phyloP scores from a whole-genome alignment of 2,797 vertebrate species.

The Lemur catta region DNA sequence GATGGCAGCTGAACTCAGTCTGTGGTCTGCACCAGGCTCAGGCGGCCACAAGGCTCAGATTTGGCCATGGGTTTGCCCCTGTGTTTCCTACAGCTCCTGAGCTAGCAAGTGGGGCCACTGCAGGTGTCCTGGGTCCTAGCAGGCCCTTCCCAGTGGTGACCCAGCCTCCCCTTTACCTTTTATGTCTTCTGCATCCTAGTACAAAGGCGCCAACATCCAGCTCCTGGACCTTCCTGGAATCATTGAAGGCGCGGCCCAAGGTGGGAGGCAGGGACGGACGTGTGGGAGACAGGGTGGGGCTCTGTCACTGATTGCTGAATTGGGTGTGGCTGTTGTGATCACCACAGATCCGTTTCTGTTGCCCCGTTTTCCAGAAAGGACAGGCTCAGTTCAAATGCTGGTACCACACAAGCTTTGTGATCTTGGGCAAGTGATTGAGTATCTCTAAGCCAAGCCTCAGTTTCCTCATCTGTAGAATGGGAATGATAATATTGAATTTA shows the following conservation, averaged over 20 bases:
- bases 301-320: background rate
- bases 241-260: slow-evolving; percentile 98
- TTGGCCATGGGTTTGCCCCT: background rate
- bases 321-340: background rate
- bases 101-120: background rate
- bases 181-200: slow-evolving; percentile 84
- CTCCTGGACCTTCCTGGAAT: slow-evolving; percentile 98
- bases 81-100: background rate
- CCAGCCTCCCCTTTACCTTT: background rate
- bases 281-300: background rate
- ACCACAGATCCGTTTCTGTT: too few relatives aligned
- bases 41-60: background rate
- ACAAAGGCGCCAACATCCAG: slow-evolving; percentile 99
- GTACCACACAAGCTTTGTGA: background rate
- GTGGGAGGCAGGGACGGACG: slow-evolving; percentile 79
- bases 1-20: background rate
- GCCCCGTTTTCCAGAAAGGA: background rate
- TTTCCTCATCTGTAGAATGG: background rate
- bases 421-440: background rate
- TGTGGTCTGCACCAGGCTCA: background rate
- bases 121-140: background rate
- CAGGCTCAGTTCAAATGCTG: background rate
- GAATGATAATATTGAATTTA: background rate
- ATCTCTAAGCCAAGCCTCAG: background rate
- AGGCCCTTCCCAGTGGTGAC: background rate